These are phyloP conservation scores for Tokudaia tokunoshimensis DNA, from an alignment of 2,797 vertebrate genomes.

Conservation along the genomic window DNA sequence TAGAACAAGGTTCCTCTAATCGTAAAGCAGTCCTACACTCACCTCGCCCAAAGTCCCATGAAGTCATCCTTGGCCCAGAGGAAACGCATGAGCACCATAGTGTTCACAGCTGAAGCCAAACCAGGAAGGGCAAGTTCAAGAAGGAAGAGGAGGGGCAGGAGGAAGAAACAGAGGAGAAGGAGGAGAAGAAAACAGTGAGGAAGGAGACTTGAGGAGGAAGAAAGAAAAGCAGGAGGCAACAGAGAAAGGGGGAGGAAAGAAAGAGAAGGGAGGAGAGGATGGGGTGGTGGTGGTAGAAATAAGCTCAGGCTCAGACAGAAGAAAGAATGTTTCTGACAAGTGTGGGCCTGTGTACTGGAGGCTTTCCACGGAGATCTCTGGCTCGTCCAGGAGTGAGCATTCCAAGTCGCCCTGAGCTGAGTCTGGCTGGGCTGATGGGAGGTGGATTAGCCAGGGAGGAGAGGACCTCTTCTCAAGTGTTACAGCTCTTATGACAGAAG, in stretches of 20 bases:
- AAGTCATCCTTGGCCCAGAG: background rate
- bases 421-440: too few species aligned
- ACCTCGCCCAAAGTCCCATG: background rate
- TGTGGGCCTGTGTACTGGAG: too few species aligned
- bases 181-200: background rate
- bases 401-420: too few species aligned
- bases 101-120: background rate
- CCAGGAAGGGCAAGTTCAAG: accelerated
- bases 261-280: background rate
- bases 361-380: too few species aligned
- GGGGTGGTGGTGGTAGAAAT: background rate
- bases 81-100: background rate
- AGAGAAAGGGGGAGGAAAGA: background rate
- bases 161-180: background rate
- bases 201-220: background rate
- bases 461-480: too few species aligned
- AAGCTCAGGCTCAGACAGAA: background rate
- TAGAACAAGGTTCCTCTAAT: background rate
- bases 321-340: background rate
- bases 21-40: background rate
- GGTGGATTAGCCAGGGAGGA: too few species aligned
- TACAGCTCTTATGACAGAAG: too few species aligned
- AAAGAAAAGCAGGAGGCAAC: background rate
- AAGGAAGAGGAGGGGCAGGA: background rate
- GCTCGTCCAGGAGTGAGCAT: too few species aligned